phyloP scores from a whole-genome alignment of 2,797 vertebrate species.

The Cottoperca gobio region DNA sequence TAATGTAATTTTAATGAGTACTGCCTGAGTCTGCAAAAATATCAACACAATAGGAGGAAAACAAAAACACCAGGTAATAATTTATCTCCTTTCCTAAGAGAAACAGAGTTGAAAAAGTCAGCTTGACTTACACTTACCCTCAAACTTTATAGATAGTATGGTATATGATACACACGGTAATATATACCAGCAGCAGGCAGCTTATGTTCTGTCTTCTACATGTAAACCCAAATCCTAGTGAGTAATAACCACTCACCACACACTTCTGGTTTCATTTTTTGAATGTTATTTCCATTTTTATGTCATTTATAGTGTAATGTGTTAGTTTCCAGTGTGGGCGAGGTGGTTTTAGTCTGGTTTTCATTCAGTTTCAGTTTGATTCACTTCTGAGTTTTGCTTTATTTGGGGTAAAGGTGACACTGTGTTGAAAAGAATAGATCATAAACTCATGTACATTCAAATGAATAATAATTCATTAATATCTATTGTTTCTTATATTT shows the following conservation, averaged over 20 bases:
- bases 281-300: not conserved
- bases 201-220: not conserved
- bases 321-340: conserved; percentile 8
- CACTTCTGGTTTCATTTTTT: conserved; percentile 20
- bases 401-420: not conserved
- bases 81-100: conserved; percentile 31
- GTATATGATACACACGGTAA: not conserved
- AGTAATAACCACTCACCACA: not conserved
- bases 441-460: not conserved
- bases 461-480: not conserved
- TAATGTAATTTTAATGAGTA: conserved; percentile 76
- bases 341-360: conserved; percentile 13
- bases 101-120: conserved; percentile 40
- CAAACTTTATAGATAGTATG: not conserved
- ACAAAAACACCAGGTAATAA: conserved; percentile 52
- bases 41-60: conserved; percentile 40
- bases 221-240: not conserved
- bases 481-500: not conserved
- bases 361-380: conserved; percentile 8
- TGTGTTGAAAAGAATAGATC: not conserved
- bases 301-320: not conserved
- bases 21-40: conserved; percentile 60
- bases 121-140: not conserved
- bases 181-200: not conserved
- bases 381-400: not conserved